phyloP scores from a whole-genome alignment of 2,888 invertebrate species.

The Agonopterix alstromeriana region DNA sequence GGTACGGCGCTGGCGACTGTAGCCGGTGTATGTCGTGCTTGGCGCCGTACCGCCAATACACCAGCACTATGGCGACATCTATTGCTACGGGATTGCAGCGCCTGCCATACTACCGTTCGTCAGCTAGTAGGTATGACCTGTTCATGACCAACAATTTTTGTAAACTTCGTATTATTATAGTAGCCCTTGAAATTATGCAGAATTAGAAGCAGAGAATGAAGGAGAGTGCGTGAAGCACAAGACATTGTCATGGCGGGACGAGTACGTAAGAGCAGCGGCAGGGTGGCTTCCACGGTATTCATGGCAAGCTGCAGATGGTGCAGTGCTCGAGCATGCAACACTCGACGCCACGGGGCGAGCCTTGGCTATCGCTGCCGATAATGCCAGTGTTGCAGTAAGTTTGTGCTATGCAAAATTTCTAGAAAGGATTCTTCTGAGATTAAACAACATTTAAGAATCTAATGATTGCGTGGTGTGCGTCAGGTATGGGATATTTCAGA shows the following conservation, averaged over 20 bases:
- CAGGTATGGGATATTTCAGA: constrained; percentile 11
- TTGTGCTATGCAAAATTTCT: too few species aligned
- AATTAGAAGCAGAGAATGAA: too few species aligned
- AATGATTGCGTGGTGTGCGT: constrained; percentile 3
- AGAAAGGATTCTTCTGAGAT: too few species aligned
- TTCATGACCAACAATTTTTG: too few species aligned
- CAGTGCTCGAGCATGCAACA: constrained; percentile 23
- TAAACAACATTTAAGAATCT: too few species aligned
- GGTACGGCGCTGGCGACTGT: constrained; percentile 32
- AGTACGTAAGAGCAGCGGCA: constrained; percentile 26
- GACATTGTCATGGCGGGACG: constrained; percentile 32
- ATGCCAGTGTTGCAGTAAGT: constrained; percentile 23
- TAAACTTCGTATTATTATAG: too few species aligned
- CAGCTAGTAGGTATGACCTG: too few species aligned
- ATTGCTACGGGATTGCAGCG: constrained; percentile 12
- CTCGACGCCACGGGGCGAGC: constrained; percentile 13
- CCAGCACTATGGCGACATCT: constrained; percentile 40
- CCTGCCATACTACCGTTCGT: too few species aligned
- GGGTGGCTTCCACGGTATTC: constrained; percentile 21
- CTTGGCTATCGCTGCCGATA: constrained; percentile 30
- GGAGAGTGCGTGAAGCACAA: too few species aligned
- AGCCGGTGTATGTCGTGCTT: constrained; percentile 36
- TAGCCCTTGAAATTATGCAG: too few species aligned
- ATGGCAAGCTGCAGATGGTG: constrained; percentile 12
- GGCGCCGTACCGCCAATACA: constrained; percentile 39